A percentile compares a stretch with the other conserved stretches of the same genome.
phyloP scores from a whole-genome alignment of 2,888 invertebrate species.

The Xanthia togata region DNA sequence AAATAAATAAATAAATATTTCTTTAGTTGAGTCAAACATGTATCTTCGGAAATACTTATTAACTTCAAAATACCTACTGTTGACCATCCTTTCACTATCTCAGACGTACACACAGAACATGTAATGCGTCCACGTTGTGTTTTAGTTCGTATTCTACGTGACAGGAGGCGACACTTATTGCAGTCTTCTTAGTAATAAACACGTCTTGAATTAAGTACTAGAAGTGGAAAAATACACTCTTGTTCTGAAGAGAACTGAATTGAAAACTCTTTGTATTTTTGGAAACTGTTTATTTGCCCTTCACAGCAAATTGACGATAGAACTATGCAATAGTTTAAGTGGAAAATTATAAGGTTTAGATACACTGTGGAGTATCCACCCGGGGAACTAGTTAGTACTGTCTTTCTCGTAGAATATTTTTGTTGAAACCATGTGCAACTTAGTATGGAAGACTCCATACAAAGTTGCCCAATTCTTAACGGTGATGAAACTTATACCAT shows the following conservation, averaged over 20 bases:
- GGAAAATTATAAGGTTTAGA: neutral
- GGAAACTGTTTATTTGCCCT: neutral
- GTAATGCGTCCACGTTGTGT: slow-evolving; percentile 35
- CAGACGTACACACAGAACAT: slow-evolving; percentile 4
- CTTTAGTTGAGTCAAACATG: no score
- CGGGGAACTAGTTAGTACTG: neutral
- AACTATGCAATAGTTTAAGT: neutral
- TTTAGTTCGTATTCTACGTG: slow-evolving; percentile 44
- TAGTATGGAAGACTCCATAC: no score
- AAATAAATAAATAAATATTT: no score
- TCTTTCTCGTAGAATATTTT: neutral
- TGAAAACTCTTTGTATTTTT: slow-evolving; percentile 3
- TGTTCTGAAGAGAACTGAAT: slow-evolving; percentile 8
- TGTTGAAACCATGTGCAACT: no score
- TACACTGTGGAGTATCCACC: neutral
- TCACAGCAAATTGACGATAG: neutral
- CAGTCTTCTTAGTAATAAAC: slow-evolving; percentile 36
- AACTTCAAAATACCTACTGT: no score
- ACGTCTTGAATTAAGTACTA: slow-evolving; percentile 47
- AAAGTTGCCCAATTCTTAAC: no score
- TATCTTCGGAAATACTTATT: no score
- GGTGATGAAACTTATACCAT: no score
- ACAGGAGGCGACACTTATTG: slow-evolving; percentile 30
- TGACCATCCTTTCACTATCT: no score
- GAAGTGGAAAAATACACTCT: slow-evolving; percentile 11